These are phyloP conservation scores for Acleris sparsana DNA, from an alignment of 2,888 invertebrate species.

Conservation along the genomic window DNA sequence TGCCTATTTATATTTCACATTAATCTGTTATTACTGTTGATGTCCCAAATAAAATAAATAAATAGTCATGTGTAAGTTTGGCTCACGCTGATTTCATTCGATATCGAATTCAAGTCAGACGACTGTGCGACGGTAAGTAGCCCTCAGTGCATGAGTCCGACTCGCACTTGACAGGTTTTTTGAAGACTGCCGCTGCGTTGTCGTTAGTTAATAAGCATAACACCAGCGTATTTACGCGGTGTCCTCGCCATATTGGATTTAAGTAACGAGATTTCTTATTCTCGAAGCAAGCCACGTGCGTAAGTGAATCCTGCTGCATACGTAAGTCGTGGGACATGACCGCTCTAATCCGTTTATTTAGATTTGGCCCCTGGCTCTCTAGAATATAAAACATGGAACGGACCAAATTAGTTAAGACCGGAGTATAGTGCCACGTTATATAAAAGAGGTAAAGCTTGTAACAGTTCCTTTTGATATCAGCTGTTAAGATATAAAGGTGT, in stretches of 20 bases:
- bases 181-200: neutral
- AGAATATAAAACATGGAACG: constrained; percentile 30
- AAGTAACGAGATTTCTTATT: constrained; percentile 31
- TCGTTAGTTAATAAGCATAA: constrained; percentile 5
- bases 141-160: too few relatives aligned
- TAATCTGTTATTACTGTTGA: too few relatives aligned
- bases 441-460: neutral
- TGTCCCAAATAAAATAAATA: too few relatives aligned
- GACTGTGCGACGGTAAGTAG: too few relatives aligned
- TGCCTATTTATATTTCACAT: too few relatives aligned
- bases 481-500: too few relatives aligned
- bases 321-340: constrained; percentile 26
- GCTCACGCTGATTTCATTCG: too few relatives aligned
- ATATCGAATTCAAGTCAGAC: too few relatives aligned
- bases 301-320: constrained; percentile 27
- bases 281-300: constrained; percentile 32
- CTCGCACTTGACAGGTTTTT: too few relatives aligned
- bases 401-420: constrained; percentile 17
- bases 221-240: constrained; percentile 8
- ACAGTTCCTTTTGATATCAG: neutral
- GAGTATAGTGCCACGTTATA: neutral
- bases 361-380: constrained; percentile 25
- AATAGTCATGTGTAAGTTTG: too few relatives aligned
- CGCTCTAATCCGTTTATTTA: constrained; percentile 35
- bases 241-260: constrained; percentile 24